phyloP scores from a whole-genome alignment of 1,140 invertebrate species.

The Limonius californicus region DNA sequence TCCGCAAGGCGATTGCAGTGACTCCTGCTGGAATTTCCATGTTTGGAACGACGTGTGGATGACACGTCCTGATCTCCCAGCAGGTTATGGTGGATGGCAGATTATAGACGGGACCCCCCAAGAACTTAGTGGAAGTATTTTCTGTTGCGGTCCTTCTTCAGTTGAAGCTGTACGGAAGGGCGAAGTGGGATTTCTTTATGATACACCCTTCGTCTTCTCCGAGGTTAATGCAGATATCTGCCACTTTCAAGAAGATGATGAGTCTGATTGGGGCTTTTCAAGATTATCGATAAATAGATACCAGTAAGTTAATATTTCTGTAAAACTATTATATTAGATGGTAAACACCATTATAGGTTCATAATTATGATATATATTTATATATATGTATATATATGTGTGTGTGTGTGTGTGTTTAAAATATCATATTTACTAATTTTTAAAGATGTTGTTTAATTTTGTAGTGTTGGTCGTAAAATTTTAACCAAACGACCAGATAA shows the following conservation, averaged over 20 bases:
- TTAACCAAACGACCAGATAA: conserved; percentile 65
- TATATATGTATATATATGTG: no score
- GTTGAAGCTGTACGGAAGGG: conserved; percentile 69
- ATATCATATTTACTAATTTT: no score
- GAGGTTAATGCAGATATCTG: conserved; percentile 77
- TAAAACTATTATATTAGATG: neutral
- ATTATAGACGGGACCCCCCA: conserved; percentile 76
- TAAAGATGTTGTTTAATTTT: conserved; percentile 19
- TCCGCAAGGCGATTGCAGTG: conserved; percentile 56
- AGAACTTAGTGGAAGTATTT: conserved; percentile 61
- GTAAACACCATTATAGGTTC: neutral
- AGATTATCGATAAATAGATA: conserved; percentile 59
- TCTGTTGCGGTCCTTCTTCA: conserved; percentile 67
- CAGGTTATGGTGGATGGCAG: conserved; percentile 75
- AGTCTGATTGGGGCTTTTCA: conserved; percentile 62
- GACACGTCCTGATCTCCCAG: conserved; percentile 67
- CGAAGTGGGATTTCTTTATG: conserved; percentile 70
- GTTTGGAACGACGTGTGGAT: conserved; percentile 86
- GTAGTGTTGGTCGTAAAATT: conserved; percentile 65
- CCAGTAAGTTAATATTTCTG: conserved; percentile 53
- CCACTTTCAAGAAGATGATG: conserved; percentile 62
- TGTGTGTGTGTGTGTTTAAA: no score
- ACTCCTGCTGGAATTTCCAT: conserved; percentile 76
- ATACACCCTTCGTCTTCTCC: conserved; percentile 71
- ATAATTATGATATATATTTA: neutral